Evolutionary conservation across 2,888 invertebrate species (phyloP).

Genomic region (Epinotia nisella): DNA sequence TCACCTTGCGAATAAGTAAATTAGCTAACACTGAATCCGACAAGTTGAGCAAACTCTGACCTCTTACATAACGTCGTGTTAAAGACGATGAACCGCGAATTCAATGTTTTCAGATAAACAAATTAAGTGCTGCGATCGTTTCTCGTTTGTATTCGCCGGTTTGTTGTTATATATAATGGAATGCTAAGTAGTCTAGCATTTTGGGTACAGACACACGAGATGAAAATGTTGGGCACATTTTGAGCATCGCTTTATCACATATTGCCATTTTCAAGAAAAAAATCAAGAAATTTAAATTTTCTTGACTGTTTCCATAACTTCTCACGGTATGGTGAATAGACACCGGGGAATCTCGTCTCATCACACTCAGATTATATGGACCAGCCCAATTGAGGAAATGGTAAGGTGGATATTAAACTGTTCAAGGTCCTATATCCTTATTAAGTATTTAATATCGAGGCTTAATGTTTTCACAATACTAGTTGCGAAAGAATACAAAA

Average conservation of each 20-base stretch:
- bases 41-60: constrained; percentile 57
- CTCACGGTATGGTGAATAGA: background rate
- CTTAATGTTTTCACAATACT: constrained; percentile 14
- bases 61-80: constrained; percentile 51
- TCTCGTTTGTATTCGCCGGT: constrained; percentile 4
- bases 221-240: background rate
- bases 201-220: background rate
- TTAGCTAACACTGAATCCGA: constrained; percentile 54
- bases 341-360: background rate
- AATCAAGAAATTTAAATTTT: background rate
- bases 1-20: constrained; percentile 45
- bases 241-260: too few species aligned
- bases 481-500: constrained; percentile 14
- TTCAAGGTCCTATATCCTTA: background rate
- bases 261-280: background rate
- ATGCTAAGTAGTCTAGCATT: background rate
- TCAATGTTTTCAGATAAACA: constrained; percentile 23
- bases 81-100: constrained; percentile 32
- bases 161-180: constrained; percentile 11
- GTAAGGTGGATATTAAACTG: background rate
- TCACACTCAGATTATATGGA: background rate
- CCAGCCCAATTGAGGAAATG: background rate
- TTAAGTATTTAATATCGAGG: background rate
- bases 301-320: background rate
- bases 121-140: constrained; percentile 11